phyloP scores from a whole-genome alignment of 2,113 vertebrate species.

The Emydura subglobosa region DNA sequence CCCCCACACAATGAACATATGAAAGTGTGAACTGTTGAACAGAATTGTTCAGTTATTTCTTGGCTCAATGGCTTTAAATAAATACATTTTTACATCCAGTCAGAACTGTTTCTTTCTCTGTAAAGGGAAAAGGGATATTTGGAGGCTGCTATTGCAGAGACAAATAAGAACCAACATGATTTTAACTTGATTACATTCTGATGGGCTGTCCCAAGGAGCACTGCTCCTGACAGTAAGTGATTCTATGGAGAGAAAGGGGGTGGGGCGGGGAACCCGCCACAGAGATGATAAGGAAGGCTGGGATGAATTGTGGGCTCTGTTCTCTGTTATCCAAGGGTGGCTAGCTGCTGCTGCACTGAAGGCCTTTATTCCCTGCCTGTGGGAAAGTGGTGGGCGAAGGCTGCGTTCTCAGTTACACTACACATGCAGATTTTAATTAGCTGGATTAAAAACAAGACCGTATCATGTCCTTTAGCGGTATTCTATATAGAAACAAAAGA shows the following conservation, averaged over 20 bases:
- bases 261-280: constrained; percentile 1
- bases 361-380: constrained; percentile 86
- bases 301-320: constrained; percentile 81
- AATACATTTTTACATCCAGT: constrained; percentile 23
- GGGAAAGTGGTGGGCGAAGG: constrained; percentile 87
- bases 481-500: constrained; percentile 79
- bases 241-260: constrained; percentile 49
- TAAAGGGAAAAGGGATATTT: background rate
- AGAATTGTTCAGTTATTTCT: constrained; percentile 26
- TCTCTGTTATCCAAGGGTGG: constrained; percentile 81
- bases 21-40: constrained; percentile 42
- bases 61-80: constrained; percentile 26
- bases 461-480: constrained; percentile 71
- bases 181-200: constrained; percentile 63
- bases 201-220: constrained; percentile 59
- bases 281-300: constrained; percentile 77
- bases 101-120: background rate
- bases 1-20: background rate
- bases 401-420: constrained; percentile 78
- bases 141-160: constrained; percentile 20
- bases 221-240: constrained; percentile 53
- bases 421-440: constrained; percentile 85
- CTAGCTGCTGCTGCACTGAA: constrained; percentile 84
- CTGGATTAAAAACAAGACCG: constrained; percentile 83
- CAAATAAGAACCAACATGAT: constrained; percentile 56